Base-by-base conservation (phyloP, 37 sponge, comb jelly and placozoan species). In the Aplysina aerophoba region DNA sequence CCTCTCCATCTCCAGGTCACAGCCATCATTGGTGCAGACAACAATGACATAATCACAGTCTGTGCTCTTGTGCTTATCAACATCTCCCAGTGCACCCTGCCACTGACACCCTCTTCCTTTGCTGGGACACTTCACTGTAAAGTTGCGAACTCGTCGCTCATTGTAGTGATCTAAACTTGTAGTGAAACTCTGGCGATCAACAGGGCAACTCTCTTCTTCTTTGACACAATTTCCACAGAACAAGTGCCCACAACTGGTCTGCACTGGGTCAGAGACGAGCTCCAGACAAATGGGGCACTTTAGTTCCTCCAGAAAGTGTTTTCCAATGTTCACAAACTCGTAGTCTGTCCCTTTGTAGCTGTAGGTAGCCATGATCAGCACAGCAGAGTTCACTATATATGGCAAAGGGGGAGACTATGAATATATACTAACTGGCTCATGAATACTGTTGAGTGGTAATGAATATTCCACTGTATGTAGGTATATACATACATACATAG, bases 111-210 rank as follows among this genome's bases (percentile, higher is more conserved):
- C 84, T 25, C 21, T n/a, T 28, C 14, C 35, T 3, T 0, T 22
- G 67, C 78, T 73, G 39, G 33, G 14, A 25, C 89, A 88, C 31
- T 54, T 71, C 19, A 87, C 73, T 13, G 55, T 66, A 1, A 87
- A 50, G 27, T 66, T 31, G n/a, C 12, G 21, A 13, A 87, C 67
- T 24, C 28, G 22, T 35, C 82, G 68, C 17, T 55, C 61, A 15
- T 27, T 36, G 3, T 33, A 35, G 34, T 56, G 60, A 50, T 87
- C 82, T 14, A 79, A 20, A 55, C 81, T 75, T 4, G 81, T 88
- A 28, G 80, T 74, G 55, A 85, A 88, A 6, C 30, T 58, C 22
- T 53, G 27, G 22, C 53, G 44, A 35, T 36, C 36, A 11, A 44
- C 8, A 40, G 78, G 78, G 11, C 78, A 75, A 17, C 1, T 40